Evolutionary conservation across 2,888 invertebrate genomes (phyloP), one percentile per base, ranked within the genome.

Genomic region (Papilio protenor): DNA sequence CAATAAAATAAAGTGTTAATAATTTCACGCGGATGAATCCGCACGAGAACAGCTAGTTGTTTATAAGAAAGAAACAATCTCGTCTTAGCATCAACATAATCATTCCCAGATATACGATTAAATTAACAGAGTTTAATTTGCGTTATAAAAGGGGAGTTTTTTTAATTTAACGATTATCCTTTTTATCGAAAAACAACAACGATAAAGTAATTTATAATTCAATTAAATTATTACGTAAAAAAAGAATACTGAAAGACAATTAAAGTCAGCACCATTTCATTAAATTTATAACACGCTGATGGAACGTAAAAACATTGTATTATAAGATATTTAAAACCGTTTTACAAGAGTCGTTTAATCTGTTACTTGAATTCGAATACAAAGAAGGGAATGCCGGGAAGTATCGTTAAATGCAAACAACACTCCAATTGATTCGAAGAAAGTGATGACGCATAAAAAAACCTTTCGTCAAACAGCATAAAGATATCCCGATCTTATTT

Each of bases 341-440:
- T 45, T 69, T 14, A 45, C 45, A 69, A 45, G 21, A 69, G 40
- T 45, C 66, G 40, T 69, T 69, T 21, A 69, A 45, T 69, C 45
- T 69, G 66, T 69, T 69, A 45, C 66, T 69, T 69, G 66, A 69
- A 69, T 45, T 12, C 45, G 66, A 45, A 69, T 69, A 69, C 47
- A 75, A 66, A 61, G 59, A 21, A 49, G 71, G 61, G 61, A 76
- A 71, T 40, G 49, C 61, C 27, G 49, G 55, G 49, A 77, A 73
- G 55, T 72, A 73, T 77, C 61, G 52, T 64, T 76, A 73, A 77
- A 77, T 59, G 77, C 69, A 73, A 73, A 73, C 61, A 72, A 52
- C 77, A 77, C 69, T 73, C 57, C 77, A 57, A 73, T 77, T 73
- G 45, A 69, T 77, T 77, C 77, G 27, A 73, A 73, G 73, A 69